Evolutionary conservation across 2,888 invertebrate genomes (phyloP).

Genomic region (Orchesellides sinensis): DNA sequence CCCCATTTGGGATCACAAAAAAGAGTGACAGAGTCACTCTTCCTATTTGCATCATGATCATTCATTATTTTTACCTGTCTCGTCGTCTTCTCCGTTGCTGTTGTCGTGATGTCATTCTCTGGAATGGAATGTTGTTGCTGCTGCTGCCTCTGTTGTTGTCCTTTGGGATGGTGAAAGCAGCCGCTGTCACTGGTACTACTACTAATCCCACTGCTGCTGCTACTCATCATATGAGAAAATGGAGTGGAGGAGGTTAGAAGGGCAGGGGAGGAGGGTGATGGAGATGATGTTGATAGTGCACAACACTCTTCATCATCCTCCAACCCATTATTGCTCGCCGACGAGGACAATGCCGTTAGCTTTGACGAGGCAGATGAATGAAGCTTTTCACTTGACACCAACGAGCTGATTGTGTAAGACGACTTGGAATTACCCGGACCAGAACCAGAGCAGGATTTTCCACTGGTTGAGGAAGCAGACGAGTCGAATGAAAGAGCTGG

Average conservation of each 20-base stretch:
- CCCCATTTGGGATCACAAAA: too few relatives aligned
- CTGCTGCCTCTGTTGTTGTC: constrained; percentile 36
- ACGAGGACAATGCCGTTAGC: constrained; percentile 2
- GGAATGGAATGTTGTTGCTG: constrained; percentile 56
- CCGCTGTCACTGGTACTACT: constrained; percentile 18
- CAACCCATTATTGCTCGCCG: constrained; percentile 69
- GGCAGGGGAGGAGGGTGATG: constrained; percentile 45
- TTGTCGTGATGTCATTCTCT: constrained; percentile 54
- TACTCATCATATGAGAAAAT: constrained; percentile 46
- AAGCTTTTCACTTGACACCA: constrained; percentile 71
- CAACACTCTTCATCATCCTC: too few relatives aligned
- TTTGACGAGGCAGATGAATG: constrained; percentile 39
- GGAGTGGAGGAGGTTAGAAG: constrained; percentile 45
- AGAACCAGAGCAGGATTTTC: not conserved
- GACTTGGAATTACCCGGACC: constrained; percentile 67
- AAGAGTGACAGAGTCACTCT: too few relatives aligned
- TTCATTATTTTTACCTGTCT: constrained; percentile 50
- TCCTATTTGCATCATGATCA: not conserved
- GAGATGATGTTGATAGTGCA: too few relatives aligned
- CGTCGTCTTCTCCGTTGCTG: constrained; percentile 38
- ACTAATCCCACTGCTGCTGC: constrained; percentile 54
- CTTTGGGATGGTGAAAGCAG: constrained; percentile 57
- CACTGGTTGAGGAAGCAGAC: constrained; percentile 58
- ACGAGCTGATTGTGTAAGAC: constrained; percentile 73
- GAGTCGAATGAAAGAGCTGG: constrained; percentile 73